Evolutionary conservation across 2,888 invertebrate species (phyloP).

Genomic region (Xestia rhomboidea): DNA sequence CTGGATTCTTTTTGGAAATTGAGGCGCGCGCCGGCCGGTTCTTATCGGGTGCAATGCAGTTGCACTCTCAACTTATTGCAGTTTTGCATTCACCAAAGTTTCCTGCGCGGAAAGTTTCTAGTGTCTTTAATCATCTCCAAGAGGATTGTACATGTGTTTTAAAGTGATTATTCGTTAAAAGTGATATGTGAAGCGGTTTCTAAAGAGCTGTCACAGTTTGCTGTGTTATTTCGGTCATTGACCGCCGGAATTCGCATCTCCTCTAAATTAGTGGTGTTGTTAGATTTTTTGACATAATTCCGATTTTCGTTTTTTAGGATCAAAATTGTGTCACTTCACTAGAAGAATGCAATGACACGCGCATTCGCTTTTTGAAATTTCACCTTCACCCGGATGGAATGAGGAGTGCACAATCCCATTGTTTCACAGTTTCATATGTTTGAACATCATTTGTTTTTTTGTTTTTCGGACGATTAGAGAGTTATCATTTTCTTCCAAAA

Average conservation of each 20-base stretch:
- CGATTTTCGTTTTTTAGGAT: slow-evolving; percentile 86
- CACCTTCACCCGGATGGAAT: slow-evolving; percentile 89
- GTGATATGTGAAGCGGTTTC: slow-evolving; percentile 86
- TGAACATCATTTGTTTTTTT: slow-evolving; percentile 91
- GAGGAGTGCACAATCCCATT: slow-evolving; percentile 90
- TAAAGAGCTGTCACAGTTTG: slow-evolving; percentile 85
- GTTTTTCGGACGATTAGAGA: slow-evolving; percentile 90
- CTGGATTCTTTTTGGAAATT: slow-evolving; percentile 88
- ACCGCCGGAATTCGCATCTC: slow-evolving; percentile 89
- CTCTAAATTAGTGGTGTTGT: slow-evolving; percentile 83
- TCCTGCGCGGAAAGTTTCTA: slow-evolving; percentile 89
- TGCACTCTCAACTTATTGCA: slow-evolving; percentile 91
- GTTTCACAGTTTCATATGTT: slow-evolving; percentile 90
- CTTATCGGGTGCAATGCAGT: slow-evolving; percentile 91
- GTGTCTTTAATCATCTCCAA: slow-evolving; percentile 80
- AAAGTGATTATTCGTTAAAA: slow-evolving; percentile 85
- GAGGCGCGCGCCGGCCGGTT: slow-evolving; percentile 90
- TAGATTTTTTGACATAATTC: slow-evolving; percentile 81
- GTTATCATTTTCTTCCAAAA: slow-evolving; percentile 90
- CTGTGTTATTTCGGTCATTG: slow-evolving; percentile 91
- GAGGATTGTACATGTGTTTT: slow-evolving; percentile 84
- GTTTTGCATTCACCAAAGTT: slow-evolving; percentile 89
- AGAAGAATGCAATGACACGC: slow-evolving; percentile 86
- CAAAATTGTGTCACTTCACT: slow-evolving; percentile 86
- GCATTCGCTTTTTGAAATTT: slow-evolving; percentile 89